Base-by-base conservation (phyloP, 2,888 invertebrate genomes). In the Julus scandinavius region DNA sequence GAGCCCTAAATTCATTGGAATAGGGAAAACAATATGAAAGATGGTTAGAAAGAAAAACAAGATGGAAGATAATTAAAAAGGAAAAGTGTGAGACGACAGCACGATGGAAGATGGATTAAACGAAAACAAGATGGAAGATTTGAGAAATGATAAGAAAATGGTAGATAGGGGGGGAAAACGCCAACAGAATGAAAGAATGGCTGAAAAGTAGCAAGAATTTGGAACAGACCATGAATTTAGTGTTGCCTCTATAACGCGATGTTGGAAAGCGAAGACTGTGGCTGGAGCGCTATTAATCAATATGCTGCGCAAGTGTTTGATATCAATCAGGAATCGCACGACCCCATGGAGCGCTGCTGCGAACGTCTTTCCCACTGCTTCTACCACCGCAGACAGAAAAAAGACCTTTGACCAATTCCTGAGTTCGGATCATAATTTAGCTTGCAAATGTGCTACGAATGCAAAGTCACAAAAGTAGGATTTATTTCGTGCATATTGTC, bases 241-340 rank as follows among this genome's bases (percentile, higher is more conserved):
- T 20, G 72, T 29, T 72, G 72, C 72, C 9, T 72, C 13, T 72
- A 29, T 29, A 9, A 20, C 29, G 72, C 29, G 9, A 5, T 72
- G 72, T 11, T 3, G 72, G 13, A 29, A 72, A 72, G 29, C 13
- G 72, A 72, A 72, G 72, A 72, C 72, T 20, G 9, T 72, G 72
- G 29, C 29, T 72, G 72, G 29, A 72, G 72, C 63, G 58, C 72
- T 72, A 72, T 72, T 72, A 72, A 72, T 72, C 72, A 72, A 72
- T 72, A 72, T 72, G 72, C 72, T 29, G 29, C 72, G 72, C 72
- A 29, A 72, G 72, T 72, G 72, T 20, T 72, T 72, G 72, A 72
- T 72, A 72, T 72, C 72, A 72, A 72, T 72, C 72, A 72, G 29
- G 72, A 72, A 72, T 72, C 29, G 72, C 29, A 72, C 72, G 72